These are phyloP conservation scores for Toxotes jaculatrix DNA, from an alignment of 2,113 vertebrate genomes.

Conservation along the genomic window DNA sequence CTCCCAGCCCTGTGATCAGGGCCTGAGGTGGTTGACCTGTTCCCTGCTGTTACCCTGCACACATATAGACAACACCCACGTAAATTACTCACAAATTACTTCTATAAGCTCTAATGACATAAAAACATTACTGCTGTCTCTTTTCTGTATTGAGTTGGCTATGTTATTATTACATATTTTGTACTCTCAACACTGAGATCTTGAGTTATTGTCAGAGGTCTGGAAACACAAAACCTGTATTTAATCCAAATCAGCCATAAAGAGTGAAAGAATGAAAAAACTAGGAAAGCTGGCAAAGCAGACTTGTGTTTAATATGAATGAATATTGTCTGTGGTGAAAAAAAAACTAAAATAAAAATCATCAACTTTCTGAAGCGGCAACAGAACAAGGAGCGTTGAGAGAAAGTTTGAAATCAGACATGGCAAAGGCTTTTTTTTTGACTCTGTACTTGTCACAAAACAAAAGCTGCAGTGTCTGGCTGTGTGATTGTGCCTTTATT, in stretches of 20 bases:
- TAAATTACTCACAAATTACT: background rate
- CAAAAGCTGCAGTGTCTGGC: constrained; percentile 25
- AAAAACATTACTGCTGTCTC: background rate
- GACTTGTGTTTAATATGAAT: background rate
- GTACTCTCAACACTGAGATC: too few species aligned
- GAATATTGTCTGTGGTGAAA: background rate
- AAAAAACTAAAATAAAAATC: constrained; percentile 11
- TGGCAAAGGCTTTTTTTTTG: background rate
- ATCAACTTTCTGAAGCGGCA: constrained; percentile 1
- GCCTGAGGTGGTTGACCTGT: background rate
- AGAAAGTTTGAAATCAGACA: constrained; percentile 4
- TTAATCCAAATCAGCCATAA: background rate
- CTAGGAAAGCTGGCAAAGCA: too few species aligned
- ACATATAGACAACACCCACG: background rate
- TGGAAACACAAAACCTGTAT: background rate
- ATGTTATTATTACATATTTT: too few species aligned
- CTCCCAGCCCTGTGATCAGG: background rate
- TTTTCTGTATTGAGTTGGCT: background rate
- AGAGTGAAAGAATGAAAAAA: too few species aligned
- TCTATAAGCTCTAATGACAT: background rate
- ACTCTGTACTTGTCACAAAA: constrained; percentile 16
- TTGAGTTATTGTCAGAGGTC: background rate
- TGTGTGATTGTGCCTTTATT: constrained; percentile 38
- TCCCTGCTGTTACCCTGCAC: background rate
- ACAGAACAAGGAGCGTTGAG: background rate